Evolutionary conservation across 2,113 vertebrate genomes (phyloP).

Genomic region (Aldabrachelys gigantea): DNA sequence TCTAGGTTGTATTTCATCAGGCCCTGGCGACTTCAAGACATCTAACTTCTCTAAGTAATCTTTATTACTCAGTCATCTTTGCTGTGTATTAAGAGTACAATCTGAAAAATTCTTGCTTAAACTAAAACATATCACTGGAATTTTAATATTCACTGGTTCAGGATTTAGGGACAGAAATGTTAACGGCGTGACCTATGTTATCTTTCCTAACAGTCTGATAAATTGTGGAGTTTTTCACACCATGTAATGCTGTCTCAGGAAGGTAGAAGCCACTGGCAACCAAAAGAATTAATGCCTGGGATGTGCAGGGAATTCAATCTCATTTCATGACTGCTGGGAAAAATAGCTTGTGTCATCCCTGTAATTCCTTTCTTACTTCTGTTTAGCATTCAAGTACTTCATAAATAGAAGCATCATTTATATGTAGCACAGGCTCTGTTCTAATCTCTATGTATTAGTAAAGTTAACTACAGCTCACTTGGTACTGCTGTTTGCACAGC

Average conservation of each 20-base stretch:
- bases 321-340: constrained; percentile 32
- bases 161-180: constrained; percentile 5
- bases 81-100: not conserved
- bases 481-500: constrained; percentile 74
- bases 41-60: not conserved
- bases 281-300: constrained; percentile 41
- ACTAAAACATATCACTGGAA: not conserved
- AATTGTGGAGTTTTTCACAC: constrained; percentile 37
- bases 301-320: constrained; percentile 29
- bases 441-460: constrained; percentile 66
- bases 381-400: constrained; percentile 17
- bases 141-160: not conserved
- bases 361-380: constrained; percentile 17
- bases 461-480: constrained; percentile 68
- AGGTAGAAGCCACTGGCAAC: constrained; percentile 25
- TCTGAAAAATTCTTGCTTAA: not conserved
- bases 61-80: not conserved
- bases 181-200: constrained; percentile 11
- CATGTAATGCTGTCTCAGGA: constrained; percentile 38
- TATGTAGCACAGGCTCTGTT: constrained; percentile 49
- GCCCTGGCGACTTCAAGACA: not conserved
- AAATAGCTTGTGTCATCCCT: constrained; percentile 41
- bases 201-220: constrained; percentile 18
- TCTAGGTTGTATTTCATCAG: not conserved
- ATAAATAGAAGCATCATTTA: constrained; percentile 51